Evolutionary conservation across 1,140 invertebrate species (phyloP).

Genomic region (Acarapis woodi): DNA sequence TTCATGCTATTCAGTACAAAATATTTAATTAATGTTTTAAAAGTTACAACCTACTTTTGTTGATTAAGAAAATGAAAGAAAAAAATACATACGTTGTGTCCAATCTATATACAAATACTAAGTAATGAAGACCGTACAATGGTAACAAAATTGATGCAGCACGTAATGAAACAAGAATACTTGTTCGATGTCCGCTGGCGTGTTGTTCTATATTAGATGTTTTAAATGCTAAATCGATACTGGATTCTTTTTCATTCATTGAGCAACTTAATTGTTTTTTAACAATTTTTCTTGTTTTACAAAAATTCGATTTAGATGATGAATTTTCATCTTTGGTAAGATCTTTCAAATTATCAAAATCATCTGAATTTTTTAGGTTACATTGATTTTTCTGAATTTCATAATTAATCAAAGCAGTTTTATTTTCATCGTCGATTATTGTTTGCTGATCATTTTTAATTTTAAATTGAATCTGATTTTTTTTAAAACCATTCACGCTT

Average conservation of each 20-base stretch:
- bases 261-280: no score
- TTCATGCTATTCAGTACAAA: neutral
- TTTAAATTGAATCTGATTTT: no score
- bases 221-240: neutral
- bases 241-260: no score
- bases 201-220: neutral
- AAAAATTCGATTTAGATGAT: constrained; percentile 1
- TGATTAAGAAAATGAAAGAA: neutral
- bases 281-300: no score
- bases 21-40: neutral
- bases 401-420: no score
- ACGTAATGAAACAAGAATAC: constrained; percentile 8
- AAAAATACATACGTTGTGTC: constrained; percentile 7
- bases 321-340: neutral
- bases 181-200: neutral
- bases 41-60: no score
- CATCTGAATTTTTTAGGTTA: no score
- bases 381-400: no score
- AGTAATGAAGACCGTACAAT: constrained; percentile 11
- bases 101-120: constrained; percentile 9
- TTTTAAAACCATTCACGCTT: no score
- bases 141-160: constrained; percentile 9
- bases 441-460: no score
- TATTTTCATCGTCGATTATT: no score
- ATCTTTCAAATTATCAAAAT: no score